Evolutionary conservation across 2,113 vertebrate species (phyloP), one percentile per base, ranked within the genome.

Genomic region (Chloebia gouldiae): DNA sequence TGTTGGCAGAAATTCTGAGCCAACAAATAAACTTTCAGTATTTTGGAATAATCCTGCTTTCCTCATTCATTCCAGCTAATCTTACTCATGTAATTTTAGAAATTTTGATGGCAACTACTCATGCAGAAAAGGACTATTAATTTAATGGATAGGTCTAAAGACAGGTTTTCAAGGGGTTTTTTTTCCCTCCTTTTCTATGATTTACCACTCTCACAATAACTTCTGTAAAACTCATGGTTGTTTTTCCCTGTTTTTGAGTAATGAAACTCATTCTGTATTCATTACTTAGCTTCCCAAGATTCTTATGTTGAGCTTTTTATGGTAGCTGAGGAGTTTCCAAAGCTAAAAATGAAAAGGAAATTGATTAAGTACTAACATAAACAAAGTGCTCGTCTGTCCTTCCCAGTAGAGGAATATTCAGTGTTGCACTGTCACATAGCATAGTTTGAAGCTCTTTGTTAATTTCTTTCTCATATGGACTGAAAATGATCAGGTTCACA

Each of bases 301-400:
- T 86, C 80, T 91, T 93, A 44, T 18, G n/a, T 3, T 81, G 69
- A 91, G 25, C 15, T 78, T 92, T 91, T 84, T 68, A 75, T 60
- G 45, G 65, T 64, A 78, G n/a, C 70, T 76, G 61, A 95, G 84
- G 18, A 61, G 28, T 42, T 91, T 85, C 54, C 66, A 89, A 88
- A 81, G 64, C 77, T 89, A 81, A 92, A 92, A 92, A 88, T 57
- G 30, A 88, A 92, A 86, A 91, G 42, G n/a, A 88, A 94, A 90
- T 50, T 8, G 40, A 86, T 73, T 60, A 81, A 81, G 20, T n/a
- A 76, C 27, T 79, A 89, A 81, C 25, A 60, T 35, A 91, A 89
- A 42, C 25, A 44, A 61, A 68, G 18, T 40, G 64, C 90, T 90
- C 60, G 33, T 37, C 65, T 81, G 12, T 44, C 35, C 40, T 69